phyloP scores from a whole-genome alignment of 2,797 vertebrate species.

The Muscicapa striata region DNA sequence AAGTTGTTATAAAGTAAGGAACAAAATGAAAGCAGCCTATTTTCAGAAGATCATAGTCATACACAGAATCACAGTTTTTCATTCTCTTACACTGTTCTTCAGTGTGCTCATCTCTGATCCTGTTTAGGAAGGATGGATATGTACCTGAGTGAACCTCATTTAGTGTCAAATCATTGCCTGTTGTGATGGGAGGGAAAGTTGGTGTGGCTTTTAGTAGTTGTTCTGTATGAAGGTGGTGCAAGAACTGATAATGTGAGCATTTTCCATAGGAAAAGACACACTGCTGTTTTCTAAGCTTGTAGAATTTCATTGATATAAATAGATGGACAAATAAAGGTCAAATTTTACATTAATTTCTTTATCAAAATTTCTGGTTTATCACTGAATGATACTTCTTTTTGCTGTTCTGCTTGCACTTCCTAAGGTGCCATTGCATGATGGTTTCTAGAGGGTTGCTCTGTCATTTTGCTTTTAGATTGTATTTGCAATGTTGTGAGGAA shows the following conservation, averaged over 20 bases:
- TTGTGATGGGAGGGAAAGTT: not conserved
- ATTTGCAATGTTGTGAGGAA: not conserved
- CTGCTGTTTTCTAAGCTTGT: not conserved
- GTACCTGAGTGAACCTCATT: not conserved
- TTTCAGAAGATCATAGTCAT: not conserved
- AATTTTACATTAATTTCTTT: not conserved
- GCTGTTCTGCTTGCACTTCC: not conserved
- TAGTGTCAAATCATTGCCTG: not conserved
- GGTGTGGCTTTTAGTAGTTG: not conserved
- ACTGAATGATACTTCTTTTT: not conserved
- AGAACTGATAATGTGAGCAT: not conserved
- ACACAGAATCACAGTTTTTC: not conserved
- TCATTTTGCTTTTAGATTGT: not conserved
- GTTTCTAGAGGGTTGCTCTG: not conserved
- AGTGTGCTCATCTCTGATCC: not conserved
- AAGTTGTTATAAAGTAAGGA: not conserved
- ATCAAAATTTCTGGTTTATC: not conserved
- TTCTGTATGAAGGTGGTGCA: not conserved
- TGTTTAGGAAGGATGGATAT: not conserved
- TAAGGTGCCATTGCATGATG: not conserved
- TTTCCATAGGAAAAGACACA: not conserved
- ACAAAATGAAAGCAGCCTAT: not conserved
- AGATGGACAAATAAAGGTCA: not conserved
- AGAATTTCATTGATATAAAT: not conserved
- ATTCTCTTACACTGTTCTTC: accelerated